These are phyloP conservation scores for Ceratina australensis DNA, from an alignment of 1,140 invertebrate genomes.

Conservation along the genomic window DNA sequence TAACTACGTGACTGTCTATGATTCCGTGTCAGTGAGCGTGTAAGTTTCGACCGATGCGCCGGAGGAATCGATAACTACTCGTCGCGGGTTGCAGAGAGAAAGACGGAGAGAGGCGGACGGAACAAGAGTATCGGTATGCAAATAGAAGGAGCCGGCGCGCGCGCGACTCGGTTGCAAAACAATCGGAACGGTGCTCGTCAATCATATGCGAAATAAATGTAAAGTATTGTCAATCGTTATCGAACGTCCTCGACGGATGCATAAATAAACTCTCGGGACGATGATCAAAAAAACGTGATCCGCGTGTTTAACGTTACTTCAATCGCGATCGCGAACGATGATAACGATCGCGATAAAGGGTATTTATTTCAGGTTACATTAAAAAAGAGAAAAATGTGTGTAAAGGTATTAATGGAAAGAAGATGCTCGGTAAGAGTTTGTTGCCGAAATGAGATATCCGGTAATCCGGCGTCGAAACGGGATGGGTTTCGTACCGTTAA, in stretches of 20 bases:
- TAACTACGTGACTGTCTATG: background rate
- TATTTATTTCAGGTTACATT: background rate
- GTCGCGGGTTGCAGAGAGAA: background rate
- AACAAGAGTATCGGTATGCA: constrained; percentile 7
- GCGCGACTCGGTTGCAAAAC: constrained; percentile 1
- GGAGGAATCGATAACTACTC: constrained; percentile 15
- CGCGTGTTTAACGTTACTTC: background rate
- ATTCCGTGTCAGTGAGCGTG: background rate
- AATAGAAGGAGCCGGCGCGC: background rate
- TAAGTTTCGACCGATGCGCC: background rate
- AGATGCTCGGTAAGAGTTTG: background rate
- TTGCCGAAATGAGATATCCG: background rate
- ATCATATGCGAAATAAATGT: constrained; percentile 19
- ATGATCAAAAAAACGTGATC: constrained; percentile 17
- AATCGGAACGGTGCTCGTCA: constrained; percentile 3
- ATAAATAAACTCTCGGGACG: constrained; percentile 2
- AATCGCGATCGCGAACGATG: background rate
- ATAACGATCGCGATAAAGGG: background rate
- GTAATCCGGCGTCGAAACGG: background rate
- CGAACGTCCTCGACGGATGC: background rate
- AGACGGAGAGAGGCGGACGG: too few species aligned
- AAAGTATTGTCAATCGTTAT: constrained; percentile 9
- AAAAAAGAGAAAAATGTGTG: background rate
- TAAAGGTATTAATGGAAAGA: background rate
- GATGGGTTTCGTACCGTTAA: constrained; percentile 37